A percentile compares a stretch with the other conserved stretches of the same genome.
These are phyloP conservation scores for Operophtera brumata DNA, from an alignment of 2,888 invertebrate species.

Conservation along the genomic window DNA sequence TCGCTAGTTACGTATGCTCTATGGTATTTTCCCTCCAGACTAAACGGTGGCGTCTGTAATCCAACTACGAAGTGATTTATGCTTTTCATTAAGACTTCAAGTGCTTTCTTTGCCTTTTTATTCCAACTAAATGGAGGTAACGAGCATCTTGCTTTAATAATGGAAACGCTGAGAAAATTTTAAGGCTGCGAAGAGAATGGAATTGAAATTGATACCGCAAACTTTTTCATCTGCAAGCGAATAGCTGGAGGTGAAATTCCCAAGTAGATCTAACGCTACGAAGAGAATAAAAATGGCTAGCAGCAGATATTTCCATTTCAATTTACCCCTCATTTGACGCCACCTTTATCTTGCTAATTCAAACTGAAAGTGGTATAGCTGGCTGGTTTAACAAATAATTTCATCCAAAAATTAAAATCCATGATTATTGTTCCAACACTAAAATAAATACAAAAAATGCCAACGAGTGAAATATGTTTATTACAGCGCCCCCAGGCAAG, in stretches of 20 bases:
- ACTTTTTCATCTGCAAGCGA: slow-evolving; percentile 56
- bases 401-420: no score
- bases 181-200: slow-evolving; percentile 53
- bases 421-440: no score
- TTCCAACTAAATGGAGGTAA: slow-evolving; percentile 60
- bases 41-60: slow-evolving; percentile 57
- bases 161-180: slow-evolving; percentile 50
- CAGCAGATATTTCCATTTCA: slow-evolving; percentile 48
- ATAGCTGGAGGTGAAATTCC: slow-evolving; percentile 47
- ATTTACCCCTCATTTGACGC: slow-evolving; percentile 44
- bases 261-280: slow-evolving; percentile 35
- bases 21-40: slow-evolving; percentile 41
- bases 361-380: slow-evolving; percentile 37
- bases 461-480: no score
- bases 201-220: slow-evolving; percentile 64
- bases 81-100: slow-evolving; percentile 69
- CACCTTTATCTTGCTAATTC: slow-evolving; percentile 47
- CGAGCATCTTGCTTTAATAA: slow-evolving; percentile 66
- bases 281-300: slow-evolving; percentile 45
- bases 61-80: slow-evolving; percentile 65
- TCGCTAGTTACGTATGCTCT: slow-evolving; percentile 1
- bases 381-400: slow-evolving; percentile 12
- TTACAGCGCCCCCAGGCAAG: no score
- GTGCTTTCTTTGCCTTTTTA: slow-evolving; percentile 51
- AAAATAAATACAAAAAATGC: no score